Conservation (phyloP, 1,140 invertebrate species). For the Samia ricini region DNA sequence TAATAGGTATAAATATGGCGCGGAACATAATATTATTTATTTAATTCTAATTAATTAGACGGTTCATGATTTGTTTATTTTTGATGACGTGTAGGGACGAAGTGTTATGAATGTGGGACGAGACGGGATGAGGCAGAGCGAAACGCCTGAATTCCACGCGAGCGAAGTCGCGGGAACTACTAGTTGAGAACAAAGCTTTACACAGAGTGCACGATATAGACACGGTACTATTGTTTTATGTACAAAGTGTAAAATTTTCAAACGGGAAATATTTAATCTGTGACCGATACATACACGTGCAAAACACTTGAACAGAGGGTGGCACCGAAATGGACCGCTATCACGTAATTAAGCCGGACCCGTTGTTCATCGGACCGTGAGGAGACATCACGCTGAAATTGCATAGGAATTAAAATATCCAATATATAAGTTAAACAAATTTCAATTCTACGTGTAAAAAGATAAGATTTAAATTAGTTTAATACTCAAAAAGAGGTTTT, state of each 20-base stretch:
- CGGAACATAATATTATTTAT: too few species aligned
- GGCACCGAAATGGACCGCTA: constrained; percentile 40
- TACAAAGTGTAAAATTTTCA: not conserved
- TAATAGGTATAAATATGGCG: too few species aligned
- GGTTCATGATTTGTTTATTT: too few species aligned
- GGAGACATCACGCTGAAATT: constrained; percentile 31
- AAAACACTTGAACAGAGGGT: constrained; percentile 34
- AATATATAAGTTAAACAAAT: constrained; percentile 6
- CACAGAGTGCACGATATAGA: constrained; percentile 12
- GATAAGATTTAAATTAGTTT: not conserved
- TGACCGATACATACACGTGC: constrained; percentile 10
- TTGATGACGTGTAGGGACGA: too few species aligned
- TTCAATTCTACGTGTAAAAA: not conserved
- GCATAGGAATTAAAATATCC: constrained; percentile 34
- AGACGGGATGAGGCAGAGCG: too few species aligned
- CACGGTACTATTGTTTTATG: not conserved
- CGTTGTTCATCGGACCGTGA: constrained; percentile 40
- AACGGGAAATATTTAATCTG: not conserved
- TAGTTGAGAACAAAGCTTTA: not conserved
- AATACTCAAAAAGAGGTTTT: constrained; percentile 4
- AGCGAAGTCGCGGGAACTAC: too few species aligned
- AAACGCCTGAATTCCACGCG: too few species aligned
- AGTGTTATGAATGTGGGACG: too few species aligned
- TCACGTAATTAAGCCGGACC: constrained; percentile 45
- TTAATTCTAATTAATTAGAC: too few species aligned